Evolutionary conservation across 2,888 invertebrate species (phyloP), one percentile per base, ranked within the genome.

Genomic region (Calameuta pallipes): DNA sequence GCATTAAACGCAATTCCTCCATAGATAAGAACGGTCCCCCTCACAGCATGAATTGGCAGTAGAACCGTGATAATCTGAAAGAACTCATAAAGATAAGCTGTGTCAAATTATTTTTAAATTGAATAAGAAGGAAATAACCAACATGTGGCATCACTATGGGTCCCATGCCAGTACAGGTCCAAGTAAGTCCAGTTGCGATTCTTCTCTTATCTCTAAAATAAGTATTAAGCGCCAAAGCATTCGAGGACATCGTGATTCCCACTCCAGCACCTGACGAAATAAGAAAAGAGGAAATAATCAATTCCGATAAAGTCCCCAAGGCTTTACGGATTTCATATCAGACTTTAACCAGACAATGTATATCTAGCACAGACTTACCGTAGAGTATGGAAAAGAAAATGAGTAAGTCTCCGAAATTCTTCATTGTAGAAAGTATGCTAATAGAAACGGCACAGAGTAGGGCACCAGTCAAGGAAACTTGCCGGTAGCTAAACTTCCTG

Each of bases 121-220:
- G 12, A 12, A 12, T 3, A 36, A 41, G 35, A 74, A 69, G 33
- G 11, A 76, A 73, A 12, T 34, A 36, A 56, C 69, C 41, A 69
- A 87, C 87, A 80, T 87, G 94, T 3, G 96, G 96, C 93, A 95
- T 94, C 76, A 95, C 86, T 70, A 96, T 95, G 1, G 96, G 95
- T 0, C 96, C 96, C 36, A 96, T 88, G 0, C 95, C 96, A 3
- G 95, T 95, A 0, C 94, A 94, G 0, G 95, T 95, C 93, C 95
- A 95, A 82, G 95, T 94, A 77, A 95, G 92, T 0, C 96, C 95
- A 0, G 95, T 95, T 0, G 96, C 96, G 70, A 95, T 92, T 87
- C 95, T 93, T 89, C 96, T 93, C 88, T 94, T 94, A 76, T 94
- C 93, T 88, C 94, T 95, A 92, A 96, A 96, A 89, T 95, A 96